Percentiles rank a stretch among this genome's conserved stretches.
Conservation (phyloP, 2,797 vertebrate species). For the Bufotes viridis region DNA sequence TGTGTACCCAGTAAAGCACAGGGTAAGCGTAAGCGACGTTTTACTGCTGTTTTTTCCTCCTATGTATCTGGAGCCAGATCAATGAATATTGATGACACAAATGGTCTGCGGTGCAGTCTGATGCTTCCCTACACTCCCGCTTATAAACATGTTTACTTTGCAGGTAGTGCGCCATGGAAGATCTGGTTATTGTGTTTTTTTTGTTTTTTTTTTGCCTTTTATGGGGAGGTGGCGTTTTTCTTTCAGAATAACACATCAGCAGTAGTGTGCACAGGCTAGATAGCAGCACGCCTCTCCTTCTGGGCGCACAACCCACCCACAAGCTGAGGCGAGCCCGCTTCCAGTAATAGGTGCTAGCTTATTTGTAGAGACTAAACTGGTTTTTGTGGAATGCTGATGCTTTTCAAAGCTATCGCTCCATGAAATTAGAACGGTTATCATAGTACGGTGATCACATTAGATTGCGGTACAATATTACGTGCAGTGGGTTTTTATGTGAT, state of each 20-base stretch:
- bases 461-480: neutral
- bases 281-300: constrained; percentile 9
- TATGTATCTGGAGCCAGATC: neutral
- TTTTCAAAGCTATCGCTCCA: neutral
- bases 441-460: neutral
- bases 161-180: neutral
- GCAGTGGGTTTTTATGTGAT: neutral
- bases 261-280: neutral
- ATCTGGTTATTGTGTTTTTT: neutral
- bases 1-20: neutral
- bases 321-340: constrained; percentile 9
- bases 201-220: neutral
- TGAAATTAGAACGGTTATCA: too few species aligned
- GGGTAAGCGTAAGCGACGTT: neutral
- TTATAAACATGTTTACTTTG: neutral
- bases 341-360: constrained; percentile 14
- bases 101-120: neutral
- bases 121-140: neutral
- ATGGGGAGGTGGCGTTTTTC: neutral
- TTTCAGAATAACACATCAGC: neutral
- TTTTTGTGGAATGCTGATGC: neutral
- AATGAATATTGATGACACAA: neutral
- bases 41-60: neutral
- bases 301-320: neutral
- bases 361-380: constrained; percentile 9